Conservation (phyloP, 2,797 vertebrate genomes). For the Apogon talboti region DNA sequence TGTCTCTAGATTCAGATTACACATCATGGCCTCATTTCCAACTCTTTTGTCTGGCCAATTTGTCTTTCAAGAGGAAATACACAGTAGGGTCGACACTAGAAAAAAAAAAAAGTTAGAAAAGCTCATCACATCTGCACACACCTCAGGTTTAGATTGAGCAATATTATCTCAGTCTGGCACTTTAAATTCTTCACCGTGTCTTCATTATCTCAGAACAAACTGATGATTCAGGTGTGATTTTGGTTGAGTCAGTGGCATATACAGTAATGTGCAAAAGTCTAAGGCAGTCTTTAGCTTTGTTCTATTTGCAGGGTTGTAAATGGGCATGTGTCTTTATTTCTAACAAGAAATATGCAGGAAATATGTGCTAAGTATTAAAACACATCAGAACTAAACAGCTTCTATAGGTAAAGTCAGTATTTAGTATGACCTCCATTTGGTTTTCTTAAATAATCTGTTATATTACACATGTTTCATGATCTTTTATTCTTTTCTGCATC, state of each 20-base stretch:
- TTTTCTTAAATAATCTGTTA: too few species aligned
- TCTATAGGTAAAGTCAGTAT: too few species aligned
- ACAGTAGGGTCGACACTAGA: neutral
- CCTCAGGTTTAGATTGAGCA: neutral
- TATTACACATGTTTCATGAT: too few species aligned
- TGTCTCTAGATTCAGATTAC: neutral
- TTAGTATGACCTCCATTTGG: too few species aligned
- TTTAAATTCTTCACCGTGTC: conserved; percentile 13
- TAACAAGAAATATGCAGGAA: too few species aligned
- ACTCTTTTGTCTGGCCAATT: neutral
- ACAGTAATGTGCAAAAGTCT: too few species aligned
- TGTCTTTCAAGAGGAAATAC: neutral
- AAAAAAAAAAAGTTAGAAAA: neutral
- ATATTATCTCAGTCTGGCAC: neutral
- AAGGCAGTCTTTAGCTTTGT: too few species aligned
- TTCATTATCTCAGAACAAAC: conserved; percentile 7
- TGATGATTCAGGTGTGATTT: neutral
- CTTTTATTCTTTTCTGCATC: too few species aligned
- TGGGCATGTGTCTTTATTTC: too few species aligned
- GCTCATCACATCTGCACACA: neutral
- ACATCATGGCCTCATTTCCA: conserved; percentile 2
- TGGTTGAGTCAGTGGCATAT: neutral
- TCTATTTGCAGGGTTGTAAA: too few species aligned
- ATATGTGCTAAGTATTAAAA: too few species aligned
- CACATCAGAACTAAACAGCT: too few species aligned